Percentiles rank a stretch among this genome's conserved stretches.
phyloP scores from a whole-genome alignment of 2,113 vertebrate genomes.

The Euleptes europaea region DNA sequence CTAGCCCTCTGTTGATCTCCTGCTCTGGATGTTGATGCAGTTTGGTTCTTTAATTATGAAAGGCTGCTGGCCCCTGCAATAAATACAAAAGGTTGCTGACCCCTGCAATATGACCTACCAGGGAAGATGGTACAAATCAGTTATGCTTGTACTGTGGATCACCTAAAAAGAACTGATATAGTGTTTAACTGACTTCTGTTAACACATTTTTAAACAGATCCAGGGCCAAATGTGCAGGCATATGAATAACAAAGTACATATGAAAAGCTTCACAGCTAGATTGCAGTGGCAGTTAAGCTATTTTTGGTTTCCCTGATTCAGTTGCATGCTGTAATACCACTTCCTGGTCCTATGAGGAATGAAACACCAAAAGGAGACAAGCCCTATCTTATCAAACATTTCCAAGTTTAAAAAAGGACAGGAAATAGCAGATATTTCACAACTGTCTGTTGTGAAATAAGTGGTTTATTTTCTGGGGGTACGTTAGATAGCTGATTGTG shows the following conservation, averaged over 20 bases:
- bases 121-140: too few relatives aligned
- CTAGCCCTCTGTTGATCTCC: too few relatives aligned
- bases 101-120: too few relatives aligned
- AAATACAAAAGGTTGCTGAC: too few relatives aligned
- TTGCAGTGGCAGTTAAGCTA: background rate
- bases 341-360: slow-evolving; percentile 5
- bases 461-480: slow-evolving; percentile 5
- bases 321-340: background rate
- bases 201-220: background rate
- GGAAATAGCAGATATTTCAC: slow-evolving; percentile 28
- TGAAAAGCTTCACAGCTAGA: background rate
- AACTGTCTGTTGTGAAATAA: slow-evolving; percentile 13
- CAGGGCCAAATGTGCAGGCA: background rate
- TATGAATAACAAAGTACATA: background rate
- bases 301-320: background rate
- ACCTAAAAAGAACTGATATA: background rate
- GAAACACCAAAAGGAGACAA: background rate
- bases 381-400: background rate
- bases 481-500: background rate
- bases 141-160: background rate
- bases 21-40: too few relatives aligned
- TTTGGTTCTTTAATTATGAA: too few relatives aligned
- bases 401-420: slow-evolving; percentile 10
- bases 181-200: background rate
- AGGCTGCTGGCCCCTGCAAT: too few relatives aligned